A percentile compares a stretch with the other conserved stretches of the same genome.
Evolutionary conservation across 2,113 vertebrate genomes (phyloP).

Genomic region (Psilopsiagon aurifrons): DNA sequence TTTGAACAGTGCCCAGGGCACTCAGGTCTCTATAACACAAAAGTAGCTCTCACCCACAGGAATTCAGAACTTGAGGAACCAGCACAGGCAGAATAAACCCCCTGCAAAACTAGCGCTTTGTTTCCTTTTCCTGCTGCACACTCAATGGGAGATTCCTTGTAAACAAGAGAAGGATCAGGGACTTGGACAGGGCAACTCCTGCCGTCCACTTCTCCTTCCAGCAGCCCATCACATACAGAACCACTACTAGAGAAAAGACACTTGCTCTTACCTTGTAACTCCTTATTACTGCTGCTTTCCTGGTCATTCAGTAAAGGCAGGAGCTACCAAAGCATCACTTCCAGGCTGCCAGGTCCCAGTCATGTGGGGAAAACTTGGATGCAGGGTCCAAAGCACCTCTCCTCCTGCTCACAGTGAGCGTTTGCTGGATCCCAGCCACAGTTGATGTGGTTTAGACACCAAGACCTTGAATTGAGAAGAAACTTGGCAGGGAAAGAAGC

Average conservation of each 20-base stretch:
- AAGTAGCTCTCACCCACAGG: not conserved
- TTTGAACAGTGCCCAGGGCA: rapidly evolving
- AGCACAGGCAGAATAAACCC: not conserved
- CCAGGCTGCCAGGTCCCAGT: not conserved
- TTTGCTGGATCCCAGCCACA: not conserved
- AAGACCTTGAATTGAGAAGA: not conserved
- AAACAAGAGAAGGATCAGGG: rapidly evolving
- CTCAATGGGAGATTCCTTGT: not conserved
- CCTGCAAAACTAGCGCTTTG: rapidly evolving
- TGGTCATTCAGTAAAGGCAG: not conserved
- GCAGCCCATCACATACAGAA: too few relatives aligned
- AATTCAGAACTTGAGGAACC: not conserved
- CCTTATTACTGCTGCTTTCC: not conserved
- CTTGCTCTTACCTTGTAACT: not conserved
- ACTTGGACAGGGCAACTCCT: not conserved
- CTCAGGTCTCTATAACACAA: not conserved
- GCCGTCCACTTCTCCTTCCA: not conserved
- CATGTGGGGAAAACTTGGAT: not conserved
- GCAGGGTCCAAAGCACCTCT: not conserved
- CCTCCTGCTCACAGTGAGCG: not conserved
- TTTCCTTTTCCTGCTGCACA: not conserved
- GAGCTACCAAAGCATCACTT: not conserved
- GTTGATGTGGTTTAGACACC: rapidly evolving
- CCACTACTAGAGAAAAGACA: rapidly evolving
- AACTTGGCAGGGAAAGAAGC: not conserved